Base-by-base conservation (phyloP, 2,113 vertebrate species). In the Tamias sibiricus region DNA sequence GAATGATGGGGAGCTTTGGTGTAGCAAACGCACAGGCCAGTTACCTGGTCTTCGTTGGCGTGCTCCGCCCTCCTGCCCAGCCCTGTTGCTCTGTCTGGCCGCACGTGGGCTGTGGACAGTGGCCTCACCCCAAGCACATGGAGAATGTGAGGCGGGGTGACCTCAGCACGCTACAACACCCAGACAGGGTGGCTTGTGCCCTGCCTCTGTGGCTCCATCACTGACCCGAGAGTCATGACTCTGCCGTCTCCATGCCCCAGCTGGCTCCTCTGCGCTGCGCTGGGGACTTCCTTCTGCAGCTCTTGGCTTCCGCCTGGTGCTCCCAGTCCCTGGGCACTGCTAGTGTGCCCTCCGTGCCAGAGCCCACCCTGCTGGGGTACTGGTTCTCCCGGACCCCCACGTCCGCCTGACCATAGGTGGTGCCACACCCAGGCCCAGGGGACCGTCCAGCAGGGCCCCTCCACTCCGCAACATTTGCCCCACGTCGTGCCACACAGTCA, bases 401-500 rank as follows among this genome's bases (percentile, higher is more conserved):
- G 4, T 35, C 52, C 44, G 54, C 71, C 4, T 24, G 37, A 37
- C 24, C 66, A 57, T 10, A 8, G 12, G 1, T 54, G 30, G 32
- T 30, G 14, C 42, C 52, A 47, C 1, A 11, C 42, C 24, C 85
- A 64, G 54, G 62, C 42, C 42, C 40, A 0, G 8, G 64, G 52
- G 7, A 47, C 13, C 24, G 1, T 1, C 6, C 37, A 54, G 49
- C 42, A 57, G 52, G 76, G 37, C 37, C 84, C 24, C 8, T 26
- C 32, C 17, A 44, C 47, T 40, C 1, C 2, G 8, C 19, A 0
- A 85, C 59, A 8, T 40, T 59, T 0, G 1, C 40, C 35, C 76
- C 6, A 49, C 14, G 0, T 5, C 7, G 0, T 11, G 24, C 64
- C 17, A 0, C n/a, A 4, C 2, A 0, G 4, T 8, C 6, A 24